Base-by-base conservation (phyloP, 2,113 vertebrate genomes). In the Potamarius usumacintae region DNA sequence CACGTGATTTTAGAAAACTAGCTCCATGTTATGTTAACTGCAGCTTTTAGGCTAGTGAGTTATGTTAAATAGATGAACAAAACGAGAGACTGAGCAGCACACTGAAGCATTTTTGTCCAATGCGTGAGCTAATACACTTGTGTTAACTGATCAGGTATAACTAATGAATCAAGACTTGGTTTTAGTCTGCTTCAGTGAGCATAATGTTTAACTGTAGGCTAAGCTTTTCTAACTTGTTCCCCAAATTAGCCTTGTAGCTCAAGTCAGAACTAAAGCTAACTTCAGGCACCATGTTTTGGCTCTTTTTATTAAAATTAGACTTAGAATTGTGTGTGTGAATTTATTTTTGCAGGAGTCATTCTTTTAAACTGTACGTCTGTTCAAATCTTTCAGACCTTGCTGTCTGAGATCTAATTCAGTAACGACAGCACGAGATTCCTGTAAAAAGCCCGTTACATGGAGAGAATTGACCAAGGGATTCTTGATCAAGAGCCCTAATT, bases 401-500 rank as follows among this genome's bases (percentile, higher is more conserved):
- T 11, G 9, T 57, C 8, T 57, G 14, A 57, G 2, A n/a, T 52
- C 48, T 55, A 42, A 48, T 48, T 42, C 52, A 42, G 18, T 42
- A 82, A 22, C 0, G 1, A 9, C 53, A 80, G 78, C 53, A 58
- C 53, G 8, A 80, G 53, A 34, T 5, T 12, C 8, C 1, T 15
- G 57, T 15, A 67, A 67, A 67, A 60, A 62, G 15, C 27, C 57
- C 7, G 79, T 81, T 22, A 48, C 11, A 14, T 48, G 30, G 2
- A 22, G 20, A 15, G 11, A 34, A 34, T 5, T 60, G 58, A 82
- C 79, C 57, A 62, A 82, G 34, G 55, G 30, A 25, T 60, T 62
- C 30, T 62, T 62, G 34, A 82, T 62, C 79, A 14, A 81, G 52
- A 86, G 63, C 63, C 62, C 62, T 67, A 86, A 86, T 86, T 69